Evolutionary conservation across 2,113 vertebrate genomes (phyloP).

Genomic region (Microcebus jonahi): DNA sequence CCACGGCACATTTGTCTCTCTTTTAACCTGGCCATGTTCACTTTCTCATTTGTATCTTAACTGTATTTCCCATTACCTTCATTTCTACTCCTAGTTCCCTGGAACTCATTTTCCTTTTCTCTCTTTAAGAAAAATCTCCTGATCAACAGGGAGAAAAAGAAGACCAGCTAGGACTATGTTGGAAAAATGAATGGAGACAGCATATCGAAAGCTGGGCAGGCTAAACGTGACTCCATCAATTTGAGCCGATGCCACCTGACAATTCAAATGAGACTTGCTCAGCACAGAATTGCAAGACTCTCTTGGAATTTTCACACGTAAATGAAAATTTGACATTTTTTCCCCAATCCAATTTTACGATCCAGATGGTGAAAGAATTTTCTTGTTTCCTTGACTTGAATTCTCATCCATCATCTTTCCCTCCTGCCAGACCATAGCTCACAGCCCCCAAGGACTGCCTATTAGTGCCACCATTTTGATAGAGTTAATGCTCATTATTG

Average conservation of each 20-base stretch:
- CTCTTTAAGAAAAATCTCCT: background rate
- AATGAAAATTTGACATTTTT: slow-evolving; percentile 7
- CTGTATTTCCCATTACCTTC: background rate
- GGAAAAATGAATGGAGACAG: background rate
- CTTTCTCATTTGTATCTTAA: background rate
- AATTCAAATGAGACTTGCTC: background rate
- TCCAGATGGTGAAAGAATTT: slow-evolving; percentile 15
- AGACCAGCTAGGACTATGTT: background rate
- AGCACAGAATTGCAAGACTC: background rate
- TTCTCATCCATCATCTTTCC: background rate
- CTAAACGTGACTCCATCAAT: background rate
- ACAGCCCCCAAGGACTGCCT: background rate
- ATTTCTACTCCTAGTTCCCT: background rate
- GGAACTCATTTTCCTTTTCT: background rate
- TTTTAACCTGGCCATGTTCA: background rate
- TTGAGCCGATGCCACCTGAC: background rate
- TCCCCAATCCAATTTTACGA: background rate
- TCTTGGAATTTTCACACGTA: background rate
- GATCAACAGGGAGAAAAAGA: background rate
- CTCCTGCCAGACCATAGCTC: background rate
- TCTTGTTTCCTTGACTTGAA: slow-evolving; percentile 16
- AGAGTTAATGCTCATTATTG: background rate
- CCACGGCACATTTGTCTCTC: background rate
- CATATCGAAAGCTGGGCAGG: background rate
- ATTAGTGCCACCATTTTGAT: background rate